A percentile compares a stretch with the other conserved stretches of the same genome.
These are phyloP conservation scores for Drosophila emarginata DNA, from an alignment of 2,888 invertebrate genomes.

Conservation along the genomic window DNA sequence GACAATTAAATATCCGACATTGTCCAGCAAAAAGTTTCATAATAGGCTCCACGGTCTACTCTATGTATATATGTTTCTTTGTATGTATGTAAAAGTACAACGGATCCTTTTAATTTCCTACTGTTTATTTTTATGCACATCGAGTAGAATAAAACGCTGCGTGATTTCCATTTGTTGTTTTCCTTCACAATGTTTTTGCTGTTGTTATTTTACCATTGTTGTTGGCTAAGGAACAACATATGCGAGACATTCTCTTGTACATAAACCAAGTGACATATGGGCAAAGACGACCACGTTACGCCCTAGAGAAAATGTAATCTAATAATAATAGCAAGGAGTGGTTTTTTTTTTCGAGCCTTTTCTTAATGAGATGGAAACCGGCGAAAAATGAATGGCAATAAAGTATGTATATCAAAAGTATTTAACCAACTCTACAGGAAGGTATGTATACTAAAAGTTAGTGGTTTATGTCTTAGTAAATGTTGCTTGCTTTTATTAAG, in stretches of 20 bases:
- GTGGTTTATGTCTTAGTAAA: too few relatives aligned
- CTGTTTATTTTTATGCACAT: constrained; percentile 70
- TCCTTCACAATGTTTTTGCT: background rate
- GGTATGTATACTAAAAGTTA: too few relatives aligned
- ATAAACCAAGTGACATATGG: constrained; percentile 48
- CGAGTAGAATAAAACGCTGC: constrained; percentile 51
- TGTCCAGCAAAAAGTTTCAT: constrained; percentile 50
- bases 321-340: constrained; percentile 49
- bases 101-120: constrained; percentile 75
- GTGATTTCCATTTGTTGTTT: constrained; percentile 67
- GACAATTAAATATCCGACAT: constrained; percentile 68
- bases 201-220: too few relatives aligned
- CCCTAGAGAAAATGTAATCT: constrained; percentile 45
- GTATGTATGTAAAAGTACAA: constrained; percentile 21
- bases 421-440: too few relatives aligned
- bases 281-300: background rate
- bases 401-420: too few relatives aligned
- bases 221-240: constrained; percentile 38
- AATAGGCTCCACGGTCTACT: constrained; percentile 36
- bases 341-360: background rate
- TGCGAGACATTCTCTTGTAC: constrained; percentile 61
- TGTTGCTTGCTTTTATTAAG: too few relatives aligned
- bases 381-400: too few relatives aligned
- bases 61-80: background rate
- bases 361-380: background rate